Evolutionary conservation across 2,797 vertebrate genomes (phyloP).

Genomic region (Hapalemur alaotrensis): DNA sequence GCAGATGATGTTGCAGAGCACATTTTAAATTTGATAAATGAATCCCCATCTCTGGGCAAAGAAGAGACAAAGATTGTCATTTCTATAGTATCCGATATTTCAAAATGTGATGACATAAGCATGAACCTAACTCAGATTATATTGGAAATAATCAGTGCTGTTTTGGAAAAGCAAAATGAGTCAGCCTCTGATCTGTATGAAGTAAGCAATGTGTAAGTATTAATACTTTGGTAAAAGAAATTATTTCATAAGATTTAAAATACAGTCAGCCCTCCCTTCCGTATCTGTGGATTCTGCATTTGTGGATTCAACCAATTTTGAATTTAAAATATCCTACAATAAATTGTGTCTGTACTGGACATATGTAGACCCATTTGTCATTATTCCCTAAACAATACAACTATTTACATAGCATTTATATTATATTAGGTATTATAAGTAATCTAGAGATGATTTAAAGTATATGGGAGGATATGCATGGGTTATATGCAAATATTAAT

Average conservation of each 20-base stretch:
- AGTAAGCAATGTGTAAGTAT: slow-evolving; percentile 87
- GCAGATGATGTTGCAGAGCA: slow-evolving; percentile 86
- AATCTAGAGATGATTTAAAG: background rate
- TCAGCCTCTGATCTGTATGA: slow-evolving; percentile 76
- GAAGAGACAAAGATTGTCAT: slow-evolving; percentile 87
- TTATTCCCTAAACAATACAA: background rate
- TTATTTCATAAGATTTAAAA: background rate
- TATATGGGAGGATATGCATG: background rate
- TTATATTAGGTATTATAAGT: background rate
- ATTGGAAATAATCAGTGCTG: slow-evolving; percentile 83
- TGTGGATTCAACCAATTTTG: background rate
- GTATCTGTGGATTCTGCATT: background rate
- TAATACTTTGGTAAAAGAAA: background rate
- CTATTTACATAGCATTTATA: background rate
- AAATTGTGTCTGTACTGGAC: background rate
- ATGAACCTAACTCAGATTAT: slow-evolving; percentile 78
- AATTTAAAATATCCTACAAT: background rate
- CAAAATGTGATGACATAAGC: slow-evolving; percentile 80
- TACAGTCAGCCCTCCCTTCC: background rate
- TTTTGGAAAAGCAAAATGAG: slow-evolving; percentile 84
- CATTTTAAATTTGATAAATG: slow-evolving; percentile 87
- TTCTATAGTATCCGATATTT: slow-evolving; percentile 86
- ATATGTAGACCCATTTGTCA: background rate
- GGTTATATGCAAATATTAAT: background rate
- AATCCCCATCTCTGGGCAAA: slow-evolving; percentile 74